Evolutionary conservation across 1,140 invertebrate genomes (phyloP), one percentile per base, ranked within the genome.

Genomic region (Manduca sexta): DNA sequence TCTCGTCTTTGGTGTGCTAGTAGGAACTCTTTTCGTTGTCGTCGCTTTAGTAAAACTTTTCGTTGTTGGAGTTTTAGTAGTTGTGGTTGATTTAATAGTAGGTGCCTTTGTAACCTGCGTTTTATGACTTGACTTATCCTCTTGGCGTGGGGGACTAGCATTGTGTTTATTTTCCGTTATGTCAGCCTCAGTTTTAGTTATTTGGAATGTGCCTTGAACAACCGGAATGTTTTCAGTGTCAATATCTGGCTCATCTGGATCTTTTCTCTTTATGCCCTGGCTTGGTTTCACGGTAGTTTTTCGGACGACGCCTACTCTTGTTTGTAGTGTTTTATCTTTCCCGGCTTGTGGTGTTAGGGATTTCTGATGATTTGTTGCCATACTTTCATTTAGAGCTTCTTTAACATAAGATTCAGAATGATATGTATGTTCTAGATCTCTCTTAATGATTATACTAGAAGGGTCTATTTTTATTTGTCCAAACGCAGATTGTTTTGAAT

Each of bases 381-480:
- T 71, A 48, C 60, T 84, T 65, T 86, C 86, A 56, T 80, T 78
- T 44, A 84, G 62, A 15, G 76, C 74, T 60, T 83, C 79, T 63
- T 79, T 83, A 8, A 76, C 77, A 45, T 73, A 81, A 29, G 73
- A 73, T 59, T 86, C 84, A 18, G 81, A 80, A 66, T 84, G 74
- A 64, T 85, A 81, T 50, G 80, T 83, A 35, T 84, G 84, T 56
- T 86, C 74, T 56, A 81, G 82, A 78, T 90, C 83, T 88, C 91
- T 86, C 87, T 90, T 91, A 39, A 92, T 88, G 13, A 86, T 76
- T 49, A 93, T 87, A 58, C 89, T 90, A 41, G 88, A 88, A 11
- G 89, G 78, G 56, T 92, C 91, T 53, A 93, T 88, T 74, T 91
- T 90, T 48, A 93, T 81, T 63, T 89, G 89, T 59, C 90, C 89